These are phyloP conservation scores for Vimba vimba DNA, from an alignment of 2,113 vertebrate species.

Conservation along the genomic window DNA sequence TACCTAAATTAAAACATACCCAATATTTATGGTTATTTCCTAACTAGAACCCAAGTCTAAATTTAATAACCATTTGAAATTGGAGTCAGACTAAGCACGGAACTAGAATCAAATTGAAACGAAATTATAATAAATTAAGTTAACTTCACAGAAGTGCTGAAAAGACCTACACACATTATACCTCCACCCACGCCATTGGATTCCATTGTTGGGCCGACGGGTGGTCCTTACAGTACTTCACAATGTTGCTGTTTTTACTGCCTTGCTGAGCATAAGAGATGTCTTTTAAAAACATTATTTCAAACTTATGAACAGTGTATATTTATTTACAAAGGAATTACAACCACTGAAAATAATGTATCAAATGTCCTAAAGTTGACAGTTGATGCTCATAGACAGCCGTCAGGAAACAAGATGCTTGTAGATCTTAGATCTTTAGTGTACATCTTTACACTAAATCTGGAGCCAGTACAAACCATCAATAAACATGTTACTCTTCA, in stretches of 20 bases:
- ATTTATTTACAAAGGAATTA: too few species aligned
- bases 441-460: neutral
- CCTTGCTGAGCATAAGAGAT: too few species aligned
- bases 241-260: too few species aligned
- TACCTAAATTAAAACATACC: neutral
- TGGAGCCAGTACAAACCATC: neutral
- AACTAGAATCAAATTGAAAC: neutral
- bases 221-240: too few species aligned
- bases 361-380: neutral
- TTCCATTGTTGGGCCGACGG: too few species aligned
- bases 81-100: neutral
- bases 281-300: too few species aligned
- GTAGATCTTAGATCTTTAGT: neutral
- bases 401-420: neutral
- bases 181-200: too few species aligned
- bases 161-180: too few species aligned
- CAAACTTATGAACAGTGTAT: too few species aligned
- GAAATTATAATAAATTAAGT: neutral
- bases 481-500: neutral
- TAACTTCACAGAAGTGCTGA: neutral
- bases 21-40: neutral
- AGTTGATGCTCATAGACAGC: neutral
- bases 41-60: neutral
- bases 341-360: neutral
- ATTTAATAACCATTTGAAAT: neutral